Evolutionary conservation across 2,888 invertebrate species (phyloP), one percentile per base, ranked within the genome.

Genomic region (Agrotis ipsilon): DNA sequence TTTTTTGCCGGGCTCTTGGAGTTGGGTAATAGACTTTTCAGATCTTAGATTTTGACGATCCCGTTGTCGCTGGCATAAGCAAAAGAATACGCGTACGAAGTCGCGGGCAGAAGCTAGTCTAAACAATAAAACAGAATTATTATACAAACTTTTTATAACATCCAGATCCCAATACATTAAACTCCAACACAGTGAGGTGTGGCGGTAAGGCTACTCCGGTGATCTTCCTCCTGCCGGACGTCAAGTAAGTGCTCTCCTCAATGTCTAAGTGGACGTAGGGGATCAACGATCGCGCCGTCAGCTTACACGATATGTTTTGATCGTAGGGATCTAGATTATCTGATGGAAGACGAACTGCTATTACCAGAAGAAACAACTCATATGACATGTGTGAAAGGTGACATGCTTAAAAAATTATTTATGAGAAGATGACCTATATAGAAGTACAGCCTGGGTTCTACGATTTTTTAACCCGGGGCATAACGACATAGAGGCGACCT

Each of bases 231-330:
- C 94, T 91, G 39, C 94, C 93, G n/a, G 93, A 94, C 3, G 92
- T 92, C 60, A 97, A 87, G 88, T 97, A 97, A 90, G 97, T 97
- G 62, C 97, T 97, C 72, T 97, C 97, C 78, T 97, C 97, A 57
- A 97, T 93, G 79, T 98, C 97, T 83, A 98, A 97, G 88, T 98
- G 97, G 84, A 97, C 97, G 83, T 97, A 97, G 0, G 98, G 97
- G 76, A 97, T 94, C 63, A 97, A 85, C 75, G 98, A 97, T 82
- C 96, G 96, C 0, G 96, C 98, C 55, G 89, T 92, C 52, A 98
- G 90, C 51, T 92, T 90, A 48, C 97, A 97, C 32, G 92, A 81
- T 63, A 97, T 90, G 84, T 97, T 97, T 75, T 95, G 93, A 66
- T 97, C 96, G 51, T 94, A 94, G 49, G 97, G 96, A 76, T 92